These are phyloP conservation scores for Venustaconcha ellipsiformis DNA, from an alignment of 1,140 invertebrate species.

Conservation along the genomic window DNA sequence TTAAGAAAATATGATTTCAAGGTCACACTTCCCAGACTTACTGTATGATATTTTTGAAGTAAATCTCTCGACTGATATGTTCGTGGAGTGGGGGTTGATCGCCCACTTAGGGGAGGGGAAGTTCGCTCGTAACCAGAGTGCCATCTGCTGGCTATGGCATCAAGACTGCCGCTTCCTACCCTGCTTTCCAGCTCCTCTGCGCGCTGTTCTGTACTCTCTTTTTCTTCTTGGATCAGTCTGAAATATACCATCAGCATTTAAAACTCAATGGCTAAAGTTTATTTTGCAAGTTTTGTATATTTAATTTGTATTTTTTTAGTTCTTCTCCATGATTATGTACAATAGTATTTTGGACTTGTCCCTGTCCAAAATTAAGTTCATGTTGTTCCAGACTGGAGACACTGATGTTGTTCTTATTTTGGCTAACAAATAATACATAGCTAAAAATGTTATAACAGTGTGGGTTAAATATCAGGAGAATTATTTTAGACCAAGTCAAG, in stretches of 20 bases:
- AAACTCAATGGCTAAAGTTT: not conserved
- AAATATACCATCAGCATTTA: not conserved
- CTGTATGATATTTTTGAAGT: slow-evolving; percentile 86
- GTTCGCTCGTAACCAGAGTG: slow-evolving; percentile 60
- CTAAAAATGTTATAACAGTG: no score
- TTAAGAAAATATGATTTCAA: not conserved
- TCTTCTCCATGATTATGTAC: not conserved
- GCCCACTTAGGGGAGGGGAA: slow-evolving; percentile 82
- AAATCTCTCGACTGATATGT: slow-evolving; percentile 75
- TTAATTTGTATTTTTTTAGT: not conserved
- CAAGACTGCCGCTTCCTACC: slow-evolving; percentile 81
- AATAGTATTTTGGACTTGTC: not conserved
- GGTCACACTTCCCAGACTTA: slow-evolving; percentile 67
- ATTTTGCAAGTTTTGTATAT: not conserved
- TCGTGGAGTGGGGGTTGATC: slow-evolving; percentile 78
- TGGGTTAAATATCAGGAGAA: no score
- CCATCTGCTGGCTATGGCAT: slow-evolving; percentile 62
- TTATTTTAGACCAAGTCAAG: no score
- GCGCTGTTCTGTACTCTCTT: slow-evolving; percentile 92
- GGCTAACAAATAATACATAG: no score
- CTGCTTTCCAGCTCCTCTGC: slow-evolving; percentile 98
- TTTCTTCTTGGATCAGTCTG: slow-evolving; percentile 96
- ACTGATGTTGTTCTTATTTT: no score
- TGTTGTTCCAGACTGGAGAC: no score
- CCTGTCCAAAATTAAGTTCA: no score